Base-by-base conservation (phyloP, 2,113 vertebrate species). In the Nothocercus nigrocapillus region DNA sequence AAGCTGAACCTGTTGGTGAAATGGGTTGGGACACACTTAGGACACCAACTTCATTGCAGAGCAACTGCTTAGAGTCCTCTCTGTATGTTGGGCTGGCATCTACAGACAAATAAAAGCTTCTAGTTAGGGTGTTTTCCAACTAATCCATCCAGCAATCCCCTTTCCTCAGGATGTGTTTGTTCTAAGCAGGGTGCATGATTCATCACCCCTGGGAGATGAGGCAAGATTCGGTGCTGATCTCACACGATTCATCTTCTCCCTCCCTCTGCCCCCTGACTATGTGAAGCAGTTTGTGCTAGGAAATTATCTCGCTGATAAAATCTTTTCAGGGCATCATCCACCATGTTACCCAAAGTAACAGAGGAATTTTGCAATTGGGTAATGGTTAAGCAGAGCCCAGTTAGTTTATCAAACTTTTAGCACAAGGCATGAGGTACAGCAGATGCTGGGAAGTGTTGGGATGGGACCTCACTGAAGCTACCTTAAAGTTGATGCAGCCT, bases 211-310 rank as follows among this genome's bases (percentile, higher is more conserved):
- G 95, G 73, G 97, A 95, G 82, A 94, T 92, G 96, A 97, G 89
- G 86, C 79, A 81, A 91, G 76, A 28, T 85, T 97, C 96, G 82
- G 40, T 97, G 91, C 95, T 97, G 95, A 94, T 96, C 89, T 97
- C 92, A 85, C 59, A 54, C 90, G 92, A 69, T 94, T 82, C 58
- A 64, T 89, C 59, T 86, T 53, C 40, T 2, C 79, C 36, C 47
- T 61, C 38, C 68, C 54, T 62, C 76, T 11, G 62, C 27, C 40
- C 68, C 22, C 36, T 9, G 19, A 78, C 74, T 87, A 72, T 24
- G 2, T 42, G 88, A 80, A 75, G 67, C 70, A 89, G 74, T 95
- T 88, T 90, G 8, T 96, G 28, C 93, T 96, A 82, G 85, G 79
- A 95, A 96, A 63, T 94, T 96, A 86, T 56, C 90, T 94, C 64